Base-by-base conservation (phyloP, 2,888 invertebrate genomes). In the Amaurobius ferox region DNA sequence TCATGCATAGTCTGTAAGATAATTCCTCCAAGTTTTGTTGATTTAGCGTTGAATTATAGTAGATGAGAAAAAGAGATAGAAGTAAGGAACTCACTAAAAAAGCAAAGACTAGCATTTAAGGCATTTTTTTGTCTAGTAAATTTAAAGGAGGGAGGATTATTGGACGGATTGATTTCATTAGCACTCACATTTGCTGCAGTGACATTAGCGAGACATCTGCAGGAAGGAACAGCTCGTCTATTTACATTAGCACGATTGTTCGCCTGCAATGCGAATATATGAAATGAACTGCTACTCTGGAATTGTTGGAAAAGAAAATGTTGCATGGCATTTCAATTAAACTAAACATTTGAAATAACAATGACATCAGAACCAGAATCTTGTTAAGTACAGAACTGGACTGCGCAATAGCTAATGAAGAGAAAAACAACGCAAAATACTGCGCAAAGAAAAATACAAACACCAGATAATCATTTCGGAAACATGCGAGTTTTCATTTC, bases 91-190 rank as follows among this genome's bases (percentile, higher is more conserved):
- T 66, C 35, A 79, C 86, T 86, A 86, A 70, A 70, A 79, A 86
- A 86, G 86, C 86, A 86, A 86, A 86, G 86, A 86, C 86, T 86
- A 86, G 86, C 86, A 86, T 86, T 86, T 86, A 86, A 86, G 86
- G 86, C 86, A 86, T 86, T 86, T 44, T 35, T 79, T 68, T 71
- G 70, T 86, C 86, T 86, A 86, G 73, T 78, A 73, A 86, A 79
- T 32, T 79, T 35, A 79, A 66, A 79, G 76, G 55, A 79, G 29
- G 76, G 72, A 64, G 86, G 85, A 68, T 70, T 48, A 67, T 72
- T 86, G 86, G 79, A 71, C 86, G 76, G 74, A 79, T 73, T 77
- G 78, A 78, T 86, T 71, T 85, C 66, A 83, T 30, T 77, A 40
- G 39, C 61, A 86, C 86, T 86, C 86, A 86, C 86, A 86, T 86